Evolutionary conservation across 2,113 vertebrate genomes (phyloP).

Genomic region (Chionodraco myersi): DNA sequence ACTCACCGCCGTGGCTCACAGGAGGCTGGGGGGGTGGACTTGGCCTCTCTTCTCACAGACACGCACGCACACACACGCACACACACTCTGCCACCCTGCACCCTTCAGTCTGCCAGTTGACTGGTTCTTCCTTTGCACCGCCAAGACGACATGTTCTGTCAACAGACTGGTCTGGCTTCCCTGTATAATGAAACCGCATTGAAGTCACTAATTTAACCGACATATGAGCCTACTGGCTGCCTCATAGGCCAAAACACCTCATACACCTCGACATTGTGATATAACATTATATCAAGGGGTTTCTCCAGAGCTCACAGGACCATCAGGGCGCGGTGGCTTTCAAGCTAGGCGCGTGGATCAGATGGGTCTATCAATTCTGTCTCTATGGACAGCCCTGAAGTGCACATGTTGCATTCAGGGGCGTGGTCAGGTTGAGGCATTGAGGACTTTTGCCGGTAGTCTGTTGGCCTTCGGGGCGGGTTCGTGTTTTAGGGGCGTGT

Average conservation of each 20-base stretch:
- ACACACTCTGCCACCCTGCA: constrained; percentile 27
- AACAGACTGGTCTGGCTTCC: constrained; percentile 35
- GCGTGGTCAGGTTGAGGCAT: constrained; percentile 47
- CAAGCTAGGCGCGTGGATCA: constrained; percentile 27
- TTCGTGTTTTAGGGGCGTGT: constrained; percentile 64
- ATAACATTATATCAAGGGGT: background rate
- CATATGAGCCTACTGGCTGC: background rate
- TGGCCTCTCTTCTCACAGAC: constrained; percentile 37
- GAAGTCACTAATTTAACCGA: background rate
- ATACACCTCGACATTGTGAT: background rate
- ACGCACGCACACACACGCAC: background rate
- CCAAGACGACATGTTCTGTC: constrained; percentile 59
- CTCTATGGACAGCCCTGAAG: background rate
- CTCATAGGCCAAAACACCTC: background rate
- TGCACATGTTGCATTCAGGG: constrained; percentile 53
- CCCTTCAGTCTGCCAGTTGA: constrained; percentile 39
- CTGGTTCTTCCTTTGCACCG: constrained; percentile 56
- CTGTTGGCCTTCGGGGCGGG: constrained; percentile 59
- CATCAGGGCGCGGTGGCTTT: constrained; percentile 24
- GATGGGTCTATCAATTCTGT: constrained; percentile 23
- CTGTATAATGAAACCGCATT: constrained; percentile 11
- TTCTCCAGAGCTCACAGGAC: constrained; percentile 7
- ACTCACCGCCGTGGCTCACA: constrained; percentile 42
- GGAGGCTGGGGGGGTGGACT: constrained; percentile 59
- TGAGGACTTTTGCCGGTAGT: constrained; percentile 24